Evolutionary conservation across 2,113 vertebrate species (phyloP).

Genomic region (Chinchilla lanigera): DNA sequence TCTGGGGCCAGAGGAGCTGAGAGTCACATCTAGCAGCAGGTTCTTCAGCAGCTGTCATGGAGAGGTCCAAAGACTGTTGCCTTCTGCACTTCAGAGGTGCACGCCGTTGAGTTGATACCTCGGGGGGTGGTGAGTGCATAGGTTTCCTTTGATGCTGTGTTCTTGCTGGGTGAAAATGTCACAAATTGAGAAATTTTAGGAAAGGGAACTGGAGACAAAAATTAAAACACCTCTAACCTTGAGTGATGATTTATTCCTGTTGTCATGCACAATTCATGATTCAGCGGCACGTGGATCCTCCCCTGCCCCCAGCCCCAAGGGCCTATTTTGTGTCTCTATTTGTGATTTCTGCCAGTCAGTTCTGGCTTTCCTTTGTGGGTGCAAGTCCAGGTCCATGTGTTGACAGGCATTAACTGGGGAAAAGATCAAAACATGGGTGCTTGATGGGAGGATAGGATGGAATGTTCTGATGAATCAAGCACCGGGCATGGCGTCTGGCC

Average conservation of each 20-base stretch:
- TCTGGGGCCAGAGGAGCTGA: constrained; percentile 2
- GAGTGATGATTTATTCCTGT: constrained; percentile 70
- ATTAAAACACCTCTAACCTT: constrained; percentile 9
- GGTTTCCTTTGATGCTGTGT: constrained; percentile 68
- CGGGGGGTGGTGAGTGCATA: constrained; percentile 26
- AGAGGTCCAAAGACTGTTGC: constrained; percentile 28
- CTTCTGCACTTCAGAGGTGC: constrained; percentile 63
- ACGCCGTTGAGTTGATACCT: constrained; percentile 31
- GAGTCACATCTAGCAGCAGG: constrained; percentile 32
- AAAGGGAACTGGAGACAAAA: constrained; percentile 60
- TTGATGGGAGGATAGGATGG: not conserved
- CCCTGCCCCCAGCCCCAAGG: constrained; percentile 2
- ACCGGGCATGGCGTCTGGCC: not conserved
- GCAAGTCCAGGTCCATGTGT: not conserved
- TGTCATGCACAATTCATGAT: constrained; percentile 71
- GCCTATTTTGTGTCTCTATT: constrained; percentile 60
- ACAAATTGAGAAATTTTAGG: constrained; percentile 70
- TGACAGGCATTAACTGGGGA: not conserved
- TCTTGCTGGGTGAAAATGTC: constrained; percentile 66
- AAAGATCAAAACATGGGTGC: constrained; percentile 7
- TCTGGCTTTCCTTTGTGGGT: constrained; percentile 21
- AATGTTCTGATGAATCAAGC: not conserved
- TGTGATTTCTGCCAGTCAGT: constrained; percentile 52
- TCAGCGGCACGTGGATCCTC: constrained; percentile 55
- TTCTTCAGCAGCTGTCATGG: not conserved